These are phyloP conservation scores for Oreonectes daqikongensis DNA, from an alignment of 2,797 vertebrate species.

Conservation along the genomic window DNA sequence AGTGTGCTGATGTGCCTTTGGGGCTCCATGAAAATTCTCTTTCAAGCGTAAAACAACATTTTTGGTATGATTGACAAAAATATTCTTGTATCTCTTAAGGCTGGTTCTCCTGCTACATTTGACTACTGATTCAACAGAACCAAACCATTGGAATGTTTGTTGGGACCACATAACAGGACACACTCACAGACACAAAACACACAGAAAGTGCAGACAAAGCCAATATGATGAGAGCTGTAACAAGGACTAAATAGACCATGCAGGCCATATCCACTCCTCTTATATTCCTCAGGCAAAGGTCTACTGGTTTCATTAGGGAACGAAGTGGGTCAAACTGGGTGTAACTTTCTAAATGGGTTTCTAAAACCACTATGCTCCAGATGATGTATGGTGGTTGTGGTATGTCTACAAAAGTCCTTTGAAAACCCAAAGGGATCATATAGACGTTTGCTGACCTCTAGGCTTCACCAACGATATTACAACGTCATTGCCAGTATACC, in stretches of 20 bases:
- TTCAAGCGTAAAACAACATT: background rate
- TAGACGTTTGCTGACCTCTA: constrained; percentile 30
- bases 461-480: background rate
- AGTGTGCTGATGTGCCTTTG: no score
- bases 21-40: no score
- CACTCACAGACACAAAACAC: background rate
- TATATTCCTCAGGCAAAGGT: background rate
- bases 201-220: background rate
- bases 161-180: background rate
- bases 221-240: background rate
- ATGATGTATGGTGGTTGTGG: background rate
- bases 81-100: no score
- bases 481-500: background rate
- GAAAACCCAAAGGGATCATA: background rate
- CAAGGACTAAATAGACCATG: background rate
- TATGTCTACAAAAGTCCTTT: background rate
- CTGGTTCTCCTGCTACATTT: background rate
- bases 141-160: background rate
- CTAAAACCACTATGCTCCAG: background rate
- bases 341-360: background rate
- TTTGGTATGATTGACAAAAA: background rate
- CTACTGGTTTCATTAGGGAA: background rate
- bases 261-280: background rate
- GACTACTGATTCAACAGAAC: background rate
- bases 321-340: background rate